Percentiles rank a stretch among this genome's conserved stretches.
These are phyloP conservation scores for Halcyon chelicuti DNA, from an alignment of 2,797 vertebrate genomes.

Conservation along the genomic window DNA sequence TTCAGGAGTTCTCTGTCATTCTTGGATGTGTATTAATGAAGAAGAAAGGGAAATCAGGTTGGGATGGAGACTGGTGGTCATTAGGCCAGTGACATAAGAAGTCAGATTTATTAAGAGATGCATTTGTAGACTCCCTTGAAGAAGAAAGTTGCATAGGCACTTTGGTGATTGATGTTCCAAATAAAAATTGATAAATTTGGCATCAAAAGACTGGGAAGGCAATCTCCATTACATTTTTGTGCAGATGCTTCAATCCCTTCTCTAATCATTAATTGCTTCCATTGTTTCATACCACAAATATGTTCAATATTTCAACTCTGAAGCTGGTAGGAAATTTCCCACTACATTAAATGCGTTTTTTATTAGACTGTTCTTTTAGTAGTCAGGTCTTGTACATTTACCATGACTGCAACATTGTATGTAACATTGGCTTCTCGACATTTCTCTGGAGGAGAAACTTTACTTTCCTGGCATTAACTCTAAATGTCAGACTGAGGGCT, in stretches of 20 bases:
- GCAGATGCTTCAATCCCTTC: not conserved
- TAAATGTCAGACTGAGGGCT: not conserved
- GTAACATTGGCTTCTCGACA: not conserved
- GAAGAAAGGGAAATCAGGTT: not conserved
- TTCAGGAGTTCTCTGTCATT: not conserved
- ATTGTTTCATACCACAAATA: not conserved
- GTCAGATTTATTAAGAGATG: not conserved
- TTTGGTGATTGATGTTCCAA: not conserved
- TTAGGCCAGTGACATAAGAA: not conserved
- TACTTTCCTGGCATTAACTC: slow-evolving; percentile 6
- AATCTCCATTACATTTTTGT: not conserved
- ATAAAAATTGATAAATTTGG: not conserved
- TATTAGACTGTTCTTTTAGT: not conserved
- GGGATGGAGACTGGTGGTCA: not conserved
- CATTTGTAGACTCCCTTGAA: not conserved
- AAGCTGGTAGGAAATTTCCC: not conserved
- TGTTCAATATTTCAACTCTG: not conserved
- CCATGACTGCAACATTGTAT: not conserved
- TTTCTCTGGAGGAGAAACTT: not conserved
- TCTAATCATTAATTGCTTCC: not conserved
- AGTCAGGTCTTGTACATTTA: not conserved
- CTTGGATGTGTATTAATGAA: not conserved
- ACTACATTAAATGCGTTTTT: slow-evolving; percentile 18
- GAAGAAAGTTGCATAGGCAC: not conserved
- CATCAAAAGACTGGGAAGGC: not conserved